A percentile compares a stretch with the other conserved stretches of the same genome.
Conservation (phyloP, 2,888 invertebrate species). For the Torymus texanus region DNA sequence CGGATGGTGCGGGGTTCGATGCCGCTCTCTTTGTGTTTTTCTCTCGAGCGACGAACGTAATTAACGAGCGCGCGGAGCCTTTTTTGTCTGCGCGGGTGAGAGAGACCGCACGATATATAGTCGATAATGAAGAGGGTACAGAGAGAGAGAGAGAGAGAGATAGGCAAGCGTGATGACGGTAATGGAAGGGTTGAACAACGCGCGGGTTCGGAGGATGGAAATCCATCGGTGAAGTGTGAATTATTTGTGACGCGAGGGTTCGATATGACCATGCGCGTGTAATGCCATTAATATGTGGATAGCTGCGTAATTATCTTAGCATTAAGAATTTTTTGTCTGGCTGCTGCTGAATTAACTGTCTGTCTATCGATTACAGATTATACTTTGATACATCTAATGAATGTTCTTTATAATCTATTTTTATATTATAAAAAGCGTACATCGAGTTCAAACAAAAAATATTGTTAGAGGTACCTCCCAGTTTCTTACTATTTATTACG, state of each 20-base stretch:
- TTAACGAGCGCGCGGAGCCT: slow-evolving; percentile 13
- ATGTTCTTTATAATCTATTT: no score
- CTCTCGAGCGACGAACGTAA: background rate
- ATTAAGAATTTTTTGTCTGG: no score
- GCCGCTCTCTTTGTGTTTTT: background rate
- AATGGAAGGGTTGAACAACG: slow-evolving; percentile 19
- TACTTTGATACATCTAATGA: no score
- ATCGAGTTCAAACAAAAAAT: no score
- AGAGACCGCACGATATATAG: background rate
- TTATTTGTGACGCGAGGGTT: slow-evolving; percentile 6
- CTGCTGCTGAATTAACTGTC: no score
- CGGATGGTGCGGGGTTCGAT: background rate
- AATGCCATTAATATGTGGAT: slow-evolving; percentile 7
- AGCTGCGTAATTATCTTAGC: background rate
- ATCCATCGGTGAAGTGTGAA: background rate
- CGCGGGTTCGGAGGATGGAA: background rate
- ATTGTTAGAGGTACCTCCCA: no score
- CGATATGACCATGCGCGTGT: background rate
- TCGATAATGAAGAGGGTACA: background rate
- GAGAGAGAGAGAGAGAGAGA: no score
- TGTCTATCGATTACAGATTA: no score
- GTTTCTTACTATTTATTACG: no score
- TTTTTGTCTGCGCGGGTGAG: background rate
- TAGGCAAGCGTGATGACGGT: background rate
- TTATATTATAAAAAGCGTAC: no score